Conservation (phyloP, 2,113 vertebrate genomes). For the Scatophagus argus region DNA sequence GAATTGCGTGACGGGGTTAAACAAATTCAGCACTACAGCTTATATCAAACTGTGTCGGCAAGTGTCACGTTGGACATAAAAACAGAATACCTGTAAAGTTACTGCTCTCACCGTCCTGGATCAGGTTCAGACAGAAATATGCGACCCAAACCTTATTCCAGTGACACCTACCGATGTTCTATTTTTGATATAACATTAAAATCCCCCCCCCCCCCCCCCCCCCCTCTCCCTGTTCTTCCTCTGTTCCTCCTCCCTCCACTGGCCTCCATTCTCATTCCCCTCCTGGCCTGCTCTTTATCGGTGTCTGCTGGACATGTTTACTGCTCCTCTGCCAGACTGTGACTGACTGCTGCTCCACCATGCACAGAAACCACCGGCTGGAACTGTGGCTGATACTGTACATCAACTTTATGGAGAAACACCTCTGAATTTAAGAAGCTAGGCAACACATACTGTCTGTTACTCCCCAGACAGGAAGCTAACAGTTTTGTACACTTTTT, state of each 20-base stretch:
- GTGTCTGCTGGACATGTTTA: constrained; percentile 30
- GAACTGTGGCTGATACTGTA: constrained; percentile 3
- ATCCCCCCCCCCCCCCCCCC: not conserved
- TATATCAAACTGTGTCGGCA: too few relatives aligned
- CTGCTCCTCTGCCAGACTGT: constrained; percentile 22
- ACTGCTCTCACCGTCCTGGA: too few relatives aligned
- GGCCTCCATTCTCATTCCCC: not conserved
- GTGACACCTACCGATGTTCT: too few relatives aligned
- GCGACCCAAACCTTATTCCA: too few relatives aligned
- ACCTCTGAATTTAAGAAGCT: not conserved
- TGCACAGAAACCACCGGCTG: not conserved
- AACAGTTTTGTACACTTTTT: constrained; percentile 14
- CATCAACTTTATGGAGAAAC: constrained; percentile 36
- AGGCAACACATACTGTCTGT: constrained; percentile 1
- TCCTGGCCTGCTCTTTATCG: constrained; percentile 15
- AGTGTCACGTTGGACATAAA: too few relatives aligned
- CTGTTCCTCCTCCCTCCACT: not conserved
- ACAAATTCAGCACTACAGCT: too few relatives aligned
- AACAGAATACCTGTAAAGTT: too few relatives aligned
- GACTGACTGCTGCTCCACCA: not conserved
- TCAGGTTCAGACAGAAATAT: too few relatives aligned
- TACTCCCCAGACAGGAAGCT: not conserved
- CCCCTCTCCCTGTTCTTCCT: not conserved
- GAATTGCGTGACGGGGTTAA: too few relatives aligned
- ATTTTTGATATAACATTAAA: constrained; percentile 1